Evolutionary conservation across 23 tunicate genomes (phyloP).

Genomic region (Corella eumyota): DNA sequence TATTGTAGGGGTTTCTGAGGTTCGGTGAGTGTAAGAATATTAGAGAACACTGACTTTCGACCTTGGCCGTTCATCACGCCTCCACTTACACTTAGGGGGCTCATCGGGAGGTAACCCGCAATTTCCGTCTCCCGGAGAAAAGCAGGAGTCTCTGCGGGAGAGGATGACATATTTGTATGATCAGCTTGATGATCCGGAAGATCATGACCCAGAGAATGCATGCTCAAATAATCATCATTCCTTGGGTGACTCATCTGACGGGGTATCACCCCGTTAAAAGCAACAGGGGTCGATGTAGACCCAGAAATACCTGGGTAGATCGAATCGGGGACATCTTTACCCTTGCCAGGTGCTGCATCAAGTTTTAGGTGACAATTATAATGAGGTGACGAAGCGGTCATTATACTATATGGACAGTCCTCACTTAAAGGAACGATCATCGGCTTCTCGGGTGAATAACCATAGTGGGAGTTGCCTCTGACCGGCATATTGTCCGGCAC

Average conservation of each 20-base stretch:
- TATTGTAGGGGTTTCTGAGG: constrained; percentile 15
- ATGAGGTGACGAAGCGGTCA: constrained; percentile 19
- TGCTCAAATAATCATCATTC: constrained; percentile 17
- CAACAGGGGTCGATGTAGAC: constrained; percentile 14
- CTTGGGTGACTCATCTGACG: constrained; percentile 28
- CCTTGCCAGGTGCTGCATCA: background rate
- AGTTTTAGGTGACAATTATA: constrained; percentile 28
- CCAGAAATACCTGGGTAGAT: background rate
- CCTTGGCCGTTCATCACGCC: background rate
- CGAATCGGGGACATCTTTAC: constrained; percentile 5
- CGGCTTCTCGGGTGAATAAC: constrained; percentile 22
- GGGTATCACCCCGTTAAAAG: too few relatives aligned
- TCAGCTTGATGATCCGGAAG: constrained; percentile 1
- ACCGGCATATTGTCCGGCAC: constrained; percentile 15
- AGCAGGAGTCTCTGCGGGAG: background rate
- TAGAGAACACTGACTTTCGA: constrained; percentile 5
- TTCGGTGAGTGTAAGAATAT: background rate
- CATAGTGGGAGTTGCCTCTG: constrained; percentile 17
- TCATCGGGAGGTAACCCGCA: constrained; percentile 59
- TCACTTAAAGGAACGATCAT: too few relatives aligned
- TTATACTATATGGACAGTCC: constrained; percentile 16
- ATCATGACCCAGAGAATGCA: constrained; percentile 24
- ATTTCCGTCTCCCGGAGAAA: constrained; percentile 1
- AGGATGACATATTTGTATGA: background rate
- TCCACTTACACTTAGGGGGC: constrained; percentile 14